Percentiles rank a stretch among this genome's conserved stretches.
phyloP scores from a whole-genome alignment of 2,797 vertebrate species.

The Jordanella pulchra region DNA sequence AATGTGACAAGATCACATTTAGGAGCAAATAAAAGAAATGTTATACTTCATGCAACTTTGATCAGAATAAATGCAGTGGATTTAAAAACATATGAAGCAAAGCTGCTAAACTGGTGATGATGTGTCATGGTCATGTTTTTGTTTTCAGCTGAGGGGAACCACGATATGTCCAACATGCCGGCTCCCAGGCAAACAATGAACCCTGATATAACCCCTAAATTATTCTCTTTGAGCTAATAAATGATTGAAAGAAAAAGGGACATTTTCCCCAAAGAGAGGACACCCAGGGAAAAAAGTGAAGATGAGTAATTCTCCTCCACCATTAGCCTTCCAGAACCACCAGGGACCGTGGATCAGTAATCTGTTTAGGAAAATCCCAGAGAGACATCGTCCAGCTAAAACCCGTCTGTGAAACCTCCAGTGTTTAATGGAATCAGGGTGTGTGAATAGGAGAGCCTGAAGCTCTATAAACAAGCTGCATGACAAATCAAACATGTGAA shows the following conservation, averaged over 20 bases:
- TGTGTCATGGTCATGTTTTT: constrained; percentile 2
- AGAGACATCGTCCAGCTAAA: constrained; percentile 19
- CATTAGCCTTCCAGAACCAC: constrained; percentile 10
- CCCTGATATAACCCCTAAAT: constrained; percentile 54
- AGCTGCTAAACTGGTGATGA: constrained; percentile 19
- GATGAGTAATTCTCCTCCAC: neutral
- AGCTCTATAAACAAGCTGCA: constrained; percentile 36
- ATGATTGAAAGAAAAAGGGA: constrained; percentile 41
- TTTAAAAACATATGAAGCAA: constrained; percentile 25
- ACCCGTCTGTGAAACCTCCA: constrained; percentile 21
- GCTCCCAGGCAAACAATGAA: constrained; percentile 69
- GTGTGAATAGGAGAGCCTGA: constrained; percentile 31
- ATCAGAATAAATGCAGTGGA: constrained; percentile 6
- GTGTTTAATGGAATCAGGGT: constrained; percentile 37
- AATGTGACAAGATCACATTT: neutral
- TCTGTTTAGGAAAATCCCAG: constrained; percentile 30
- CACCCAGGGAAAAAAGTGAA: constrained; percentile 20
- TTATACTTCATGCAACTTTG: constrained; percentile 10
- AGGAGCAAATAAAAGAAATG: neutral
- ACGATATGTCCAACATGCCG: constrained; percentile 65
- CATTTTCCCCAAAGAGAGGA: constrained; percentile 33
- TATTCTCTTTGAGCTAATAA: constrained; percentile 57
- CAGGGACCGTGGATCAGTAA: constrained; percentile 8
- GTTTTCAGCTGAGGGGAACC: constrained; percentile 50
- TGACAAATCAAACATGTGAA: constrained; percentile 33